Base-by-base conservation (phyloP, 1,140 invertebrate genomes). In the Diprion similis region DNA sequence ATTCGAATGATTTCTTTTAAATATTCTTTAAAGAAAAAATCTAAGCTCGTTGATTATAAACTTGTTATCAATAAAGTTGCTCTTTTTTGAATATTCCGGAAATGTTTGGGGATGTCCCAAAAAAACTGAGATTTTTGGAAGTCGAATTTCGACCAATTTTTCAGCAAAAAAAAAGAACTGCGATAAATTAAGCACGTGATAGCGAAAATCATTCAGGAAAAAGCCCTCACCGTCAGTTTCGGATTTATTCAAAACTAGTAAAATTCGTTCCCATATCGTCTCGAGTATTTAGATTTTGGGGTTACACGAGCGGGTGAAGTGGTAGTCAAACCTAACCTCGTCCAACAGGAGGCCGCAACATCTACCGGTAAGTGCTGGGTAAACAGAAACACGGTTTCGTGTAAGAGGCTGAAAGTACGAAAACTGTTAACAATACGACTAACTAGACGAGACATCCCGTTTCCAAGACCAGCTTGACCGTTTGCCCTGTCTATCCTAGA, bases 211-310 rank as follows among this genome's bases (percentile, higher is more conserved):
- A 37, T 37, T 37, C 2, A 37, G 24, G 24, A 37, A 37, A 37
- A 37, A 37, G 2, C 24, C 24, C 24, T 37, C 24, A 0, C 6
- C 24, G 1, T 37, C 2, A 37, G 1, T 37, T 37, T 37, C 24
- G 24, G 24, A 37, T 37, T 37, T 37, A 37, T 37, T 37, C 24
- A 37, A 37, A 37, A 37, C 24, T 37, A 37, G 24, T 59, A 17
- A 59, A 59, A 59, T 64, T 8, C 37, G 24, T 13, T 66, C 71
- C 70, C 69, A 74, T 75, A 80, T 80, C 77, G 68, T 75, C 68
- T 68, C 71, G 72, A 72, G 80, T 81, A 78, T 81, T 81, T 81
- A 73, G 78, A 82, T 81, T 80, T 81, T 81, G 81, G 74, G 74
- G 77, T 80, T 78, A 77, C 74, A 68, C 74, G 11, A 75, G 77